Evolutionary conservation across 2,113 vertebrate species (phyloP).

Genomic region (Nycticryphes semicollaris): DNA sequence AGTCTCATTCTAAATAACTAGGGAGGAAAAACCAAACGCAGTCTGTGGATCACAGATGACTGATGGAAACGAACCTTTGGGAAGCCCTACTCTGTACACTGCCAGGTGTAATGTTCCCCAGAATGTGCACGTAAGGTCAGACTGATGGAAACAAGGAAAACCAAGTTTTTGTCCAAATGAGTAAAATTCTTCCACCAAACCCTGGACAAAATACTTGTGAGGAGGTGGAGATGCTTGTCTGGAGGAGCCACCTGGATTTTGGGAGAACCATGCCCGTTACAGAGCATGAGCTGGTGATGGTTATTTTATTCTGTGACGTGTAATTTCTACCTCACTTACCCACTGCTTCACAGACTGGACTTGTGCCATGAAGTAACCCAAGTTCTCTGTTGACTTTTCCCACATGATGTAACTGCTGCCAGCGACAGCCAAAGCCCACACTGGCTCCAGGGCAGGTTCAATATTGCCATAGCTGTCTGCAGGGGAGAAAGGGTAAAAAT

Average conservation of each 20-base stretch:
- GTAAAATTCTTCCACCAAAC: not conserved
- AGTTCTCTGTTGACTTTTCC: constrained; percentile 60
- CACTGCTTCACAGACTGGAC: constrained; percentile 64
- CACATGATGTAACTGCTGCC: constrained; percentile 78
- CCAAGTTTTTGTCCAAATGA: not conserved
- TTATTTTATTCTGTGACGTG: not conserved
- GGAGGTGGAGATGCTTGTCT: not conserved
- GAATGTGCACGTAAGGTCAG: fast-evolving
- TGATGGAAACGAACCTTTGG: not conserved
- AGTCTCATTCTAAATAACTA: not conserved
- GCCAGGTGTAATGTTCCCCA: not conserved
- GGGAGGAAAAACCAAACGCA: not conserved
- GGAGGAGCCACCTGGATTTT: not conserved
- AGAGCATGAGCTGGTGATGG: not conserved
- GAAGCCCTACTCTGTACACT: fast-evolving
- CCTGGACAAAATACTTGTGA: not conserved
- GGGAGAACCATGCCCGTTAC: fast-evolving
- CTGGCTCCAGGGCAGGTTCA: constrained; percentile 44
- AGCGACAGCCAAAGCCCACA: constrained; percentile 68
- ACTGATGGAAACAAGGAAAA: not conserved
- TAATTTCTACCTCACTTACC: constrained; percentile 60
- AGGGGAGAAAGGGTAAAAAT: not conserved
- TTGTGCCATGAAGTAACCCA: constrained; percentile 65
- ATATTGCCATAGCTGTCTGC: constrained; percentile 72
- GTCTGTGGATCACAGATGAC: fast-evolving